Evolutionary conservation across 2,888 invertebrate species (phyloP).

Genomic region (Leptinotarsa tumamoca): DNA sequence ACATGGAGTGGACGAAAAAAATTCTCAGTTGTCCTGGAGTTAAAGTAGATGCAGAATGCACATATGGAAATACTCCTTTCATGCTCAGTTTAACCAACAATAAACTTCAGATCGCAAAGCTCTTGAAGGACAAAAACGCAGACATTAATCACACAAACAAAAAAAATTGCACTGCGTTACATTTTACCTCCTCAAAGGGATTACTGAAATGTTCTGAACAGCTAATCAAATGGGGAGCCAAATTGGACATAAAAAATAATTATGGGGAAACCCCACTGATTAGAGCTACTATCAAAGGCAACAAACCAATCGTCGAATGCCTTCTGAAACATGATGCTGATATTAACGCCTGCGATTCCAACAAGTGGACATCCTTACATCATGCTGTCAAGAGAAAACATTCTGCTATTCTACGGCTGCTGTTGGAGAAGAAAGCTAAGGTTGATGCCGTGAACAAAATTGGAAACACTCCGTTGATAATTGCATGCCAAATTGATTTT

Average conservation of each 20-base stretch:
- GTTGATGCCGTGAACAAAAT: slow-evolving; percentile 22
- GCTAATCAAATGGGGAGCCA: slow-evolving; percentile 19
- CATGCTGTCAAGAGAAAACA: slow-evolving; percentile 27
- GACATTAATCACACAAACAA: slow-evolving; percentile 27
- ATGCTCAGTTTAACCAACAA: slow-evolving; percentile 28
- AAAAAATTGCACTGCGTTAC: slow-evolving; percentile 27
- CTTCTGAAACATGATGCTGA: not conserved
- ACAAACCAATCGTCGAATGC: not conserved
- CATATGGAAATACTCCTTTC: slow-evolving; percentile 27
- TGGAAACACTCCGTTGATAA: slow-evolving; percentile 24
- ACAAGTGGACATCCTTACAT: slow-evolving; percentile 22
- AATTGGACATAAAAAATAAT: slow-evolving; percentile 13
- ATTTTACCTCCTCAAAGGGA: slow-evolving; percentile 24
- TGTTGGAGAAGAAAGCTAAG: slow-evolving; percentile 24
- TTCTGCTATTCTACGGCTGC: slow-evolving; percentile 4
- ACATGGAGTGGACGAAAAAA: slow-evolving; percentile 16
- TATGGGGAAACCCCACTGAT: slow-evolving; percentile 31
- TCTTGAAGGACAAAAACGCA: slow-evolving; percentile 23
- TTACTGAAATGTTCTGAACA: slow-evolving; percentile 8
- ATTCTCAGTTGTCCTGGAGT: slow-evolving; percentile 18
- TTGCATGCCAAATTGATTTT: slow-evolving; percentile 17
- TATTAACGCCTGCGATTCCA: not conserved
- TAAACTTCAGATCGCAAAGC: slow-evolving; percentile 13
- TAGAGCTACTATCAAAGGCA: slow-evolving; percentile 13
- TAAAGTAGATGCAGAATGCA: slow-evolving; percentile 19